These are phyloP conservation scores for Capricornis sumatraensis DNA, from an alignment of 2,113 vertebrate species.

Conservation along the genomic window DNA sequence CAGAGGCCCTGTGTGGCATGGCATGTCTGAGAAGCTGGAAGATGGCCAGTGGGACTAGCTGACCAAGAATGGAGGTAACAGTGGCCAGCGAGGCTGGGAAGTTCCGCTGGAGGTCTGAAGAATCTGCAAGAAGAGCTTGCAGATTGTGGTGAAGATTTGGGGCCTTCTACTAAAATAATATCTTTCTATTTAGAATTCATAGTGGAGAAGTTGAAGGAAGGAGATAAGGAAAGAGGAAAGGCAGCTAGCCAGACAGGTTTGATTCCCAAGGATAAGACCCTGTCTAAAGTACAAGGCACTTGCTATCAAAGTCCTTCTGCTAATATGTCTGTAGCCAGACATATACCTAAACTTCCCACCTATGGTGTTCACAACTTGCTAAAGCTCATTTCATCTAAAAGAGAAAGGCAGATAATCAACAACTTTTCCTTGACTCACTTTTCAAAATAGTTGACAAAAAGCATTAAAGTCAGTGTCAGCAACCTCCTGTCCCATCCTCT, in stretches of 20 bases:
- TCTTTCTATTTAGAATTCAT: neutral
- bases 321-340: neutral
- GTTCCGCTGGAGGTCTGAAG: neutral
- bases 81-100: neutral
- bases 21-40: neutral
- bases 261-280: neutral
- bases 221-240: neutral
- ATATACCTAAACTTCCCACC: neutral
- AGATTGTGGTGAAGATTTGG: neutral
- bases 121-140: neutral
- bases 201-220: neutral
- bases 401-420: neutral
- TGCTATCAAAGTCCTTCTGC: neutral
- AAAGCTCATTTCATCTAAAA: neutral
- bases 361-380: neutral
- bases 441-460: neutral
- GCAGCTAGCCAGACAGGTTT: neutral
- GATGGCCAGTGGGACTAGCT: neutral
- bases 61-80: neutral
- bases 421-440: neutral
- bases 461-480: neutral
- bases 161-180: neutral
- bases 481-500: neutral
- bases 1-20: neutral
- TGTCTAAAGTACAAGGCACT: neutral